Conservation (phyloP, 2,113 vertebrate species). For the Gobius niger region DNA sequence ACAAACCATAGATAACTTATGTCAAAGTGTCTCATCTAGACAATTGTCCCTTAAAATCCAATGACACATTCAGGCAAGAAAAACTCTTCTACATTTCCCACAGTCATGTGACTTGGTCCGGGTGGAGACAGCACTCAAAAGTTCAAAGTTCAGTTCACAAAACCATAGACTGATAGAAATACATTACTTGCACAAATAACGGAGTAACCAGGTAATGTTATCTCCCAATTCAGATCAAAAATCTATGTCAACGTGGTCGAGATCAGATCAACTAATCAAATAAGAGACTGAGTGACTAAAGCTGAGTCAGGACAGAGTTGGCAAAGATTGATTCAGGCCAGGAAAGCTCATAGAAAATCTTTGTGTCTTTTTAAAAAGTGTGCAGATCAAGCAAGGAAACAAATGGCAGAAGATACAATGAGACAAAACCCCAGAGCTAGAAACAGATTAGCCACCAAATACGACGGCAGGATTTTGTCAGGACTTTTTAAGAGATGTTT, state of each 20-base stretch:
- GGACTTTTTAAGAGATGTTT: constrained; percentile 41
- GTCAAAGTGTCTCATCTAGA: background rate
- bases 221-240: constrained; percentile 15
- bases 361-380: constrained; percentile 5
- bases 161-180: constrained; percentile 8
- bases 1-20: constrained; percentile 1
- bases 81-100: constrained; percentile 47
- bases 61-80: constrained; percentile 10
- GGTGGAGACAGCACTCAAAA: constrained; percentile 29
- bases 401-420: constrained; percentile 1
- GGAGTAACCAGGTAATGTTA: constrained; percentile 13
- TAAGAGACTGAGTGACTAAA: constrained; percentile 21
- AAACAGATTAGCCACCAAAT: background rate
- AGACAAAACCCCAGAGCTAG: constrained; percentile 7
- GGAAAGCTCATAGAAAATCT: background rate
- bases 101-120: constrained; percentile 53
- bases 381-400: constrained; percentile 1
- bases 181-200: background rate
- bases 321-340: constrained; percentile 24
- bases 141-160: constrained; percentile 54
- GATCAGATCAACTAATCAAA: constrained; percentile 28
- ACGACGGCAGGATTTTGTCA: constrained; percentile 18
- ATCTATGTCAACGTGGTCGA: constrained; percentile 29
- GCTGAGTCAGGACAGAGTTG: constrained; percentile 24
- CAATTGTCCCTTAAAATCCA: constrained; percentile 18